Percentiles rank a stretch among this genome's conserved stretches.
Evolutionary conservation across 2,888 invertebrate species (phyloP).

Genomic region (Megamerina dolium): DNA sequence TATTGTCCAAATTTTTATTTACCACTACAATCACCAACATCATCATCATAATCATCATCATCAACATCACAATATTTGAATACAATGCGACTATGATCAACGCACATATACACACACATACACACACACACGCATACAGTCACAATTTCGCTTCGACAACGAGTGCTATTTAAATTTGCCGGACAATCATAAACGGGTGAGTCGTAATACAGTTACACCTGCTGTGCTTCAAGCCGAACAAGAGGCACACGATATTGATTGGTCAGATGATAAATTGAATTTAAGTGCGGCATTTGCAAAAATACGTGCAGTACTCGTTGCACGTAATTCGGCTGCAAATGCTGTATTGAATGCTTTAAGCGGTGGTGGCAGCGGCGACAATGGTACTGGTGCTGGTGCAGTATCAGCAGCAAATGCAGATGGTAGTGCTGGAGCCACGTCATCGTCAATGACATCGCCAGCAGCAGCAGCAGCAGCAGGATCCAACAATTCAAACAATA

Average conservation of each 20-base stretch:
- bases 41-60: no score
- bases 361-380: conserved; percentile 8
- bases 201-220: conserved; percentile 7
- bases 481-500: no score
- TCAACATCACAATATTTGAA: not conserved
- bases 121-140: conserved; percentile 56
- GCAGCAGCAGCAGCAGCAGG: conserved; percentile 19
- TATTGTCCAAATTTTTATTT: no score
- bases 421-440: not conserved
- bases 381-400: conserved; percentile 3
- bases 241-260: conserved; percentile 39
- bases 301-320: conserved; percentile 37
- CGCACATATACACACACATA: not conserved
- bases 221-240: conserved; percentile 34
- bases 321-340: conserved; percentile 34
- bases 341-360: conserved; percentile 19
- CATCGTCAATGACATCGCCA: conserved; percentile 45
- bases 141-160: conserved; percentile 99
- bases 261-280: conserved; percentile 40
- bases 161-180: conserved; percentile 96
- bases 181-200: conserved; percentile 93
- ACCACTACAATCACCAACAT: no score
- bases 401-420: not conserved
- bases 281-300: conserved; percentile 39
- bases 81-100: not conserved